Evolutionary conservation across 2,888 invertebrate species (phyloP).

Genomic region (Cancer borealis): DNA sequence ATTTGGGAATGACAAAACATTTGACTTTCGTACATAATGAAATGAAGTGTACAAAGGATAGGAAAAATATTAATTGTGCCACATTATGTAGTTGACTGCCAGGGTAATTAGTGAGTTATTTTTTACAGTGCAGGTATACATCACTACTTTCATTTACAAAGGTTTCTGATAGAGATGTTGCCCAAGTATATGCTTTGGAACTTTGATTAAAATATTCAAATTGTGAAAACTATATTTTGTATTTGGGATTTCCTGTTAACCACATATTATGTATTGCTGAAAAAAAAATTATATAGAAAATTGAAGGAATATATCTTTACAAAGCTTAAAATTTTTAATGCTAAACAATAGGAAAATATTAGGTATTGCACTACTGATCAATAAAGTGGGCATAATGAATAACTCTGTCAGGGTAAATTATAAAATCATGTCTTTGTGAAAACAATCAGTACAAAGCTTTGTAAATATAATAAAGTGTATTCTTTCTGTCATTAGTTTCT

Average conservation of each 20-base stretch:
- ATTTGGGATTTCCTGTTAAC: slow-evolving; percentile 4
- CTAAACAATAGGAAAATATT: neutral
- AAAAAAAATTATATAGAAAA: slow-evolving; percentile 13
- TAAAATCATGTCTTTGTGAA: slow-evolving; percentile 56
- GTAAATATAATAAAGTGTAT: slow-evolving; percentile 69
- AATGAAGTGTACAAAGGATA: slow-evolving; percentile 24
- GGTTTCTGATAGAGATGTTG: neutral
- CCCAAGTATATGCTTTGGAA: slow-evolving; percentile 6
- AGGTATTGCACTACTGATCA: neutral
- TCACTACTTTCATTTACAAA: neutral
- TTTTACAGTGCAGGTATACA: neutral
- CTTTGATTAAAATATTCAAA: neutral
- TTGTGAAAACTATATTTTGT: slow-evolving; percentile 24
- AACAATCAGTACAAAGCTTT: slow-evolving; percentile 69
- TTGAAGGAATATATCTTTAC: slow-evolving; percentile 37
- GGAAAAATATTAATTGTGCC: neutral
- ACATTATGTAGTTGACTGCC: neutral
- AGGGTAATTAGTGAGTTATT: neutral
- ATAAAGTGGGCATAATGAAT: neutral
- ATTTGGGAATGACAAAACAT: neutral
- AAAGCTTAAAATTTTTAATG: slow-evolving; percentile 15
- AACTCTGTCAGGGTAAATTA: slow-evolving; percentile 39
- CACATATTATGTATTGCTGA: neutral
- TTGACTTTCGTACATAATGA: neutral
- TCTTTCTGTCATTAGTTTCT: slow-evolving; percentile 54